Percentiles rank a stretch among this genome's conserved stretches.
phyloP scores from a whole-genome alignment of 2,797 vertebrate genomes.

The Anguilla anguilla region DNA sequence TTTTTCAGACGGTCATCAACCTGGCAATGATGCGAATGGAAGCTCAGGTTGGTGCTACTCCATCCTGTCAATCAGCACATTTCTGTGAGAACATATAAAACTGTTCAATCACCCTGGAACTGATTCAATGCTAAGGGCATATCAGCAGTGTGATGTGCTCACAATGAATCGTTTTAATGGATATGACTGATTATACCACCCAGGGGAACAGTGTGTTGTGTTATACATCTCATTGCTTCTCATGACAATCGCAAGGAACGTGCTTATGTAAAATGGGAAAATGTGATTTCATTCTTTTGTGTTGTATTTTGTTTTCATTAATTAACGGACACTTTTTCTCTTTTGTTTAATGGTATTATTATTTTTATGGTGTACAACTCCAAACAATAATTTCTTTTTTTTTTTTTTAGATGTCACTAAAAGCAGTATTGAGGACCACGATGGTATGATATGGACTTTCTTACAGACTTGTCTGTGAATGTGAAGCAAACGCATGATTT shows the following conservation, averaged over 20 bases:
- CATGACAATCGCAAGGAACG: background rate
- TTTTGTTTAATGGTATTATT: background rate
- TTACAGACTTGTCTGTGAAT: background rate
- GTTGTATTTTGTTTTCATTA: background rate
- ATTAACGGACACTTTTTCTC: background rate
- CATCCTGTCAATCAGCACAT: background rate
- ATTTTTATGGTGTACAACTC: background rate
- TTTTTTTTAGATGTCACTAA: slow-evolving; percentile 48
- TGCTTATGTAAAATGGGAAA: background rate
- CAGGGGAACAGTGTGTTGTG: background rate
- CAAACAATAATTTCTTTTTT: slow-evolving; percentile 10
- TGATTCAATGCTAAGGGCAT: background rate
- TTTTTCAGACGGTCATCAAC: slow-evolving; percentile 52
- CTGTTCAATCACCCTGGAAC: background rate
- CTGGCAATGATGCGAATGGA: slow-evolving; percentile 55
- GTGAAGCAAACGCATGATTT: background rate
- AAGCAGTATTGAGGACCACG: slow-evolving; percentile 67
- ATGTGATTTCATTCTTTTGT: background rate
- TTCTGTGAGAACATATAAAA: background rate
- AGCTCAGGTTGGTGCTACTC: slow-evolving; percentile 52
- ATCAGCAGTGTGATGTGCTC: background rate
- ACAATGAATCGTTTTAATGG: background rate
- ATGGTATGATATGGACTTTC: slow-evolving; percentile 58
- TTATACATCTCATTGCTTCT: background rate
- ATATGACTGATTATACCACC: background rate